Evolutionary conservation across 2,888 invertebrate species (phyloP), one percentile per base, ranked within the genome.

Genomic region (Conops quadrifasciatus): DNA sequence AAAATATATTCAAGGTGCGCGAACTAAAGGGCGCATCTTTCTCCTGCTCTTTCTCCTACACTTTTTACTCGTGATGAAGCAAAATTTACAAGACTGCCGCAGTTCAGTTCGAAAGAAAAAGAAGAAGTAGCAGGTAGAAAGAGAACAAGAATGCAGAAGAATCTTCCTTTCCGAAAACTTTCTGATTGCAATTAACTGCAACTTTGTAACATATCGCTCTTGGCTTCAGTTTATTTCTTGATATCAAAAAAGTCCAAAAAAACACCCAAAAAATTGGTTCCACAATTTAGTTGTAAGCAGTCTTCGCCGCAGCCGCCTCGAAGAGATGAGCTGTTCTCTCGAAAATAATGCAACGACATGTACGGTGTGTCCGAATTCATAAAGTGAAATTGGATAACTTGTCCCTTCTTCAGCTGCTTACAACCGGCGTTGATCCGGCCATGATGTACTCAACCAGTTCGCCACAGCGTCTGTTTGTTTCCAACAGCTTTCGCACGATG

Each of bases 311-410:
- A 9, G 19, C 13, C 16, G 24, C 63, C n/a, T 26, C 26, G 51
- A 36, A 21, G 66, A 13, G 28, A 67, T 67, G 26, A 59, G 26
- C 45, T 45, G 45, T 60, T 67, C 56, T 11, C n/a, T n/a, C 19
- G 47, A 67, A 60, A 49, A 45, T 59, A 47, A 60, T n/a, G n/a
- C n/a, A n/a, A n/a, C n/a, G n/a, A n/a, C n/a, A n/a, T n/a, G n/a
- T n/a, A n/a, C n/a, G n/a, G 16, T 19, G 26, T 7, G 24, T 45
- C 21, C 67, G 28, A 45, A 67, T 59, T 60, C 67, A 67, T 67
- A 67, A 67, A 67, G 59, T 67, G 67, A 58, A 67, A 67, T 58
- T 67, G 58, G 58, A 67, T 67, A 67, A 67, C 30, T 58, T 59
- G 67, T 66, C 51, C 45, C 9, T 36, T 36, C 36, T 36, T 36